Percentiles rank a stretch among this genome's conserved stretches.
phyloP scores from a whole-genome alignment of 1,140 invertebrate species.

The Eriosoma lanigerum region DNA sequence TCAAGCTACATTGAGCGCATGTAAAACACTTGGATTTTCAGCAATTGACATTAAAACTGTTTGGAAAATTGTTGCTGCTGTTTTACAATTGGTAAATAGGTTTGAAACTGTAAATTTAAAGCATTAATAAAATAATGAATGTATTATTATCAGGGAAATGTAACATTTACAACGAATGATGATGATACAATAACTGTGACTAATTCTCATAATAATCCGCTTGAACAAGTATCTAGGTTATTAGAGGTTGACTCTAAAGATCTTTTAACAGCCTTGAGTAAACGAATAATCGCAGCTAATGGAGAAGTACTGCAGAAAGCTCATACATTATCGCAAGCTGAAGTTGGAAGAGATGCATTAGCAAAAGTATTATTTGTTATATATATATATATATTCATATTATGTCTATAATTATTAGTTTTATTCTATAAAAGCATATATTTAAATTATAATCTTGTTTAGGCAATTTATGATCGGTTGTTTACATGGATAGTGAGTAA shows the following conservation, averaged over 20 bases:
- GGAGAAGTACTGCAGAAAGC: conserved; percentile 93
- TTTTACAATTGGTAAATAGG: conserved; percentile 80
- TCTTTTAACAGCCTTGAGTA: conserved; percentile 76
- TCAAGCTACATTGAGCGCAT: conserved; percentile 76
- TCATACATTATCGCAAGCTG: conserved; percentile 80
- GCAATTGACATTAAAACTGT: conserved; percentile 77
- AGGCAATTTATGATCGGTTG: conserved; percentile 87
- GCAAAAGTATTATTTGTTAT: conserved; percentile 69
- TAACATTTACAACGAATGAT: conserved; percentile 69
- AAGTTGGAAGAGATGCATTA: conserved; percentile 89
- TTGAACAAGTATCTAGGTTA: conserved; percentile 60
- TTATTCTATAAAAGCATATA: too few species aligned
- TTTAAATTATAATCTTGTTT: conserved; percentile 57
- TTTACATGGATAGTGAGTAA: conserved; percentile 90
- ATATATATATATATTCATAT: too few species aligned
- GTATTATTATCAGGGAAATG: conserved; percentile 66
- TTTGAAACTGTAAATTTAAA: conserved; percentile 14
- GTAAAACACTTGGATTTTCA: conserved; percentile 83
- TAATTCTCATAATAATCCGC: conserved; percentile 65
- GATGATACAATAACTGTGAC: conserved; percentile 68
- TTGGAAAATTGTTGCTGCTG: conserved; percentile 87
- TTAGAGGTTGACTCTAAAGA: conserved; percentile 73
- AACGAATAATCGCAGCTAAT: conserved; percentile 86
- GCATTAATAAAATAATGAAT: conserved; percentile 5
- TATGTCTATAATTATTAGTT: too few species aligned